Evolutionary conservation across 2,888 invertebrate genomes (phyloP).

Genomic region (Tanytarsus gracilentus): DNA sequence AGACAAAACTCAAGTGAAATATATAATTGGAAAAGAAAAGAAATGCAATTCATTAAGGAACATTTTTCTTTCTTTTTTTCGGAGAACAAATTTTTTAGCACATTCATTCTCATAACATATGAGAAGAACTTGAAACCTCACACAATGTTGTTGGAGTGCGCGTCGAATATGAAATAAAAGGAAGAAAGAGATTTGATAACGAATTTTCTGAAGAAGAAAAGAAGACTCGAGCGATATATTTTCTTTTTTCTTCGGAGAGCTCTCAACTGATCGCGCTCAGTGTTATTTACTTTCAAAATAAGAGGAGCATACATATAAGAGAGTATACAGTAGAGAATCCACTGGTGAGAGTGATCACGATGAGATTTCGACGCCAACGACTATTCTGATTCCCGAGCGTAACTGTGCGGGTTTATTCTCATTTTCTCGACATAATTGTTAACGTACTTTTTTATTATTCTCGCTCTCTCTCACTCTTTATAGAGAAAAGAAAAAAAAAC

Average conservation of each 20-base stretch:
- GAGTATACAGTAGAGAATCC: too few species aligned
- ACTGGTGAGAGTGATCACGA: too few species aligned
- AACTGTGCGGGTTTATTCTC: too few species aligned
- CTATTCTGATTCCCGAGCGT: too few species aligned
- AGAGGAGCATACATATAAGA: too few species aligned
- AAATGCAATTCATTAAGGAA: too few species aligned
- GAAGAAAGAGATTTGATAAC: slow-evolving; percentile 26
- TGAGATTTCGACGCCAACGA: too few species aligned
- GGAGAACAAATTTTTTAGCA: too few species aligned
- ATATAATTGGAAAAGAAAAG: not conserved
- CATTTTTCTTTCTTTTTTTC: too few species aligned
- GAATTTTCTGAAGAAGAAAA: slow-evolving; percentile 11
- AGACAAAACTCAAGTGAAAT: not conserved
- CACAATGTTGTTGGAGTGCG: slow-evolving; percentile 6
- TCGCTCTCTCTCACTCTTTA: slow-evolving; percentile 1
- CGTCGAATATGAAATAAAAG: slow-evolving; percentile 2
- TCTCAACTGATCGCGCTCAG: not conserved
- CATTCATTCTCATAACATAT: too few species aligned
- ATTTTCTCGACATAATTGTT: too few species aligned
- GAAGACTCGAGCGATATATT: not conserved
- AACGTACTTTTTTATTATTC: not conserved
- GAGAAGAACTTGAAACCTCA: slow-evolving; percentile 14
- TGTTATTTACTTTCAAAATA: not conserved
- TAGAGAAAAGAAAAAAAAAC: too few species aligned
- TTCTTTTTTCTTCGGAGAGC: not conserved